A percentile compares a stretch with the other conserved stretches of the same genome.
Conservation (phyloP, 2,113 vertebrate species). For the Rhabdomys dilectus region DNA sequence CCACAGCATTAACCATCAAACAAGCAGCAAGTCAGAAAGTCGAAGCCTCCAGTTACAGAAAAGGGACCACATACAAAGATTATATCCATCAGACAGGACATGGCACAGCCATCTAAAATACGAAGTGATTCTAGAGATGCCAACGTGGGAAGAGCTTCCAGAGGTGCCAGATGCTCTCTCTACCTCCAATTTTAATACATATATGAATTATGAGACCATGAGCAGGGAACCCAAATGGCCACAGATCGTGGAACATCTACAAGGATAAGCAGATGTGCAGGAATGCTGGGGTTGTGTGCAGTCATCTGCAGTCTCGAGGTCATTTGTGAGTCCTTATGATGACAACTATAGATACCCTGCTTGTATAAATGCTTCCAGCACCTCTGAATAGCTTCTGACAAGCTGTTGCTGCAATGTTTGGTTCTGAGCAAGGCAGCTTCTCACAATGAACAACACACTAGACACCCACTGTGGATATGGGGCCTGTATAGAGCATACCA, state of each 20-base stretch:
- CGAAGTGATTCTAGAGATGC: not conserved
- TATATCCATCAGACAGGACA: not conserved
- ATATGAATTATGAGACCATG: too few species aligned
- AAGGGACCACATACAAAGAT: not conserved
- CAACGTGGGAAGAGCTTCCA: not conserved
- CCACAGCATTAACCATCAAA: not conserved
- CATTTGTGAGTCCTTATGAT: not conserved
- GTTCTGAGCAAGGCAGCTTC: not conserved
- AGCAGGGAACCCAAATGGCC: not conserved
- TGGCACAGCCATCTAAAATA: not conserved
- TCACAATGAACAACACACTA: not conserved
- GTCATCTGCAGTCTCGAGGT: not conserved
- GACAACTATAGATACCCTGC: not conserved
- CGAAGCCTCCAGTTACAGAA: not conserved
- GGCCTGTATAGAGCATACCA: accelerated
- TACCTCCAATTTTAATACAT: not conserved
- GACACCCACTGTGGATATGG: accelerated
- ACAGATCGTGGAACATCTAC: not conserved
- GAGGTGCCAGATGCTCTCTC: not conserved
- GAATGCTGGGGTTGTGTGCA: not conserved
- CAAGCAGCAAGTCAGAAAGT: not conserved
- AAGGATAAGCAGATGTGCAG: not conserved
- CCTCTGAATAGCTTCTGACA: not conserved
- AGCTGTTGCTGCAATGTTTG: not conserved
- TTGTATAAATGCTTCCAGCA: not conserved